Evolutionary conservation across 2,888 invertebrate genomes (phyloP), one percentile per base, ranked within the genome.

Genomic region (Chymomyza procnemis): DNA sequence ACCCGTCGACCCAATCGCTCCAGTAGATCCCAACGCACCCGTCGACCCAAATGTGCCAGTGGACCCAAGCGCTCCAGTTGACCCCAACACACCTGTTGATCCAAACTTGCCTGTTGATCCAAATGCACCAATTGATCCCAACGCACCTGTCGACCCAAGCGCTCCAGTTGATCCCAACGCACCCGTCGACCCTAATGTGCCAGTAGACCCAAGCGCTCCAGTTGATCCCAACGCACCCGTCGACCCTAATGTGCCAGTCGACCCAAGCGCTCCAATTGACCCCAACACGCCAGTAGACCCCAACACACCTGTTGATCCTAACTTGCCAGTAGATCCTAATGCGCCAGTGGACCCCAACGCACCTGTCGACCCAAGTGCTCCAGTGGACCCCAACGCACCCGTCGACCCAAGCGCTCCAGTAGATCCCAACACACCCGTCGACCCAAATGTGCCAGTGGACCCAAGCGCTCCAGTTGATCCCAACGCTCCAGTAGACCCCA

Each of bases 21-120:
- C 70, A 14, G 61, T 64, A 3, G 66, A 70, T 52, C 68, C 69
- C 14, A 67, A 62, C 50, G 69, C 69, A 19, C 67, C 77, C 64
- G 59, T 46, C 0, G 65, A 46, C 6, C 64, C 75, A 0, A 71
- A 59, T 19, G 60, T 50, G 19, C 55, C 68, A 56, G 56, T 46
- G 3, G 48, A 46, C 4, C 46, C 67, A 26, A 57, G 41, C 14
- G 61, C 57, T 18, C 61, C 69, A 65, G 54, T 63, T 0, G 59
- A 63, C 55, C 66, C 71, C 0, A 69, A 59, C 30, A 58, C 65
- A 41, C 61, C 72, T 50, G 64, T 52, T 3, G 65, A 69, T 19
- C 71, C 75, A 1, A 79, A 71, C 22, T 62, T 73, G 6, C 73
- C 73, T 9, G 56, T 73, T 0, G 64, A 69, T 34, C 74, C 78